phyloP scores from a whole-genome alignment of 2,888 invertebrate genomes.

The Drosophila meridionalis region DNA sequence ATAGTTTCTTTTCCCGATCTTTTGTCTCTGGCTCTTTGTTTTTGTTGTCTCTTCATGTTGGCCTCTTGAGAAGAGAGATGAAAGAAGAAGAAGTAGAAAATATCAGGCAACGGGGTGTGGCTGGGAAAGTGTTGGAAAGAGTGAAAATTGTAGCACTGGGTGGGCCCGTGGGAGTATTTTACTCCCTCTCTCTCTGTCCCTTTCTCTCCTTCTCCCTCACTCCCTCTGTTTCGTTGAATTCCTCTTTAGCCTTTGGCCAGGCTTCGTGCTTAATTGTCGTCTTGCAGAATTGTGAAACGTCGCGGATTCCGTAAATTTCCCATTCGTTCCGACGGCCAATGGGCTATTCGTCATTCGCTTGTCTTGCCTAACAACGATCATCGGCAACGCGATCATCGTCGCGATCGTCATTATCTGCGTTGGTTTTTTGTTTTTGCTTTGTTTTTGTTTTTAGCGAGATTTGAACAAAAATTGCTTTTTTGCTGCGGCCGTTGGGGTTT shows the following conservation, averaged over 20 bases:
- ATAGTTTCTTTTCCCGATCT: constrained; percentile 60
- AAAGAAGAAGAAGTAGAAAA: not conserved
- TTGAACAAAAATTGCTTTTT: constrained; percentile 70
- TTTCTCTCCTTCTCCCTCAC: not conserved
- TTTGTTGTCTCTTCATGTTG: constrained; percentile 25
- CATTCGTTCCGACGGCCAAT: constrained; percentile 73
- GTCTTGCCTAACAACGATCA: constrained; percentile 59
- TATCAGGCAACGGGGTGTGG: constrained; percentile 56
- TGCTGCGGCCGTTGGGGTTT: constrained; percentile 47
- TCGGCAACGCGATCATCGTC: constrained; percentile 19
- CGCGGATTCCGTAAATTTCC: constrained; percentile 78
- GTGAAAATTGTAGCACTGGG: constrained; percentile 78
- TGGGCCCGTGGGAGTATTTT: constrained; percentile 76
- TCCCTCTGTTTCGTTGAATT: constrained; percentile 20
- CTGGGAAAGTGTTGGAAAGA: constrained; percentile 71
- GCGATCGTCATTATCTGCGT: constrained; percentile 63
- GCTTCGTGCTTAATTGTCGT: constrained; percentile 83
- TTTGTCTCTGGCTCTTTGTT: constrained; percentile 64
- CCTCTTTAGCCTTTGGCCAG: constrained; percentile 31
- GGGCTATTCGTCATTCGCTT: constrained; percentile 83
- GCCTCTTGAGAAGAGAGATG: constrained; percentile 19
- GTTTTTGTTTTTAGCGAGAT: constrained; percentile 43
- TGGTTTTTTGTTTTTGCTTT: constrained; percentile 13
- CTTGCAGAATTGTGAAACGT: constrained; percentile 77
- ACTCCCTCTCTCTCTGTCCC: not conserved